Evolutionary conservation across 2,113 vertebrate species (phyloP).

Genomic region (Phylloscopus trochiloides): DNA sequence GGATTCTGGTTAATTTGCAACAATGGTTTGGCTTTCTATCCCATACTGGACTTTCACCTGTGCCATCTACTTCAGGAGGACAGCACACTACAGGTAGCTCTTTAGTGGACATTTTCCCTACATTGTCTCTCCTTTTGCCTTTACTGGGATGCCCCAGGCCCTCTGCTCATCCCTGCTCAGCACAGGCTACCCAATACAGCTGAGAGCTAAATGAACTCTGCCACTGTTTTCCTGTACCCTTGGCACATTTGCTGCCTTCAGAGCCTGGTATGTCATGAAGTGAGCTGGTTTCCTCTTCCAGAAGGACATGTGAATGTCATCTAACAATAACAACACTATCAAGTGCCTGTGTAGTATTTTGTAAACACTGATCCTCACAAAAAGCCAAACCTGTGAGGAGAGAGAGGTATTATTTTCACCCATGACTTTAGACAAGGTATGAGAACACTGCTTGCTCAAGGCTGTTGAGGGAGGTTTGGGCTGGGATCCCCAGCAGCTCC

Average conservation of each 20-base stretch:
- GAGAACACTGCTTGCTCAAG: not conserved
- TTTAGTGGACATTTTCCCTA: not conserved
- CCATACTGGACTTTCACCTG: not conserved
- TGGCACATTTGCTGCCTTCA: not conserved
- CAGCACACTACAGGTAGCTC: not conserved
- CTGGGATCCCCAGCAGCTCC: not conserved
- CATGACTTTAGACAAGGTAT: not conserved
- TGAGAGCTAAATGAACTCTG: not conserved
- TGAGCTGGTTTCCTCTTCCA: not conserved
- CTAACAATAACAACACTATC: slow-evolving; percentile 9
- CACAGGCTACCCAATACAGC: not conserved
- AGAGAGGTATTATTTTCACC: not conserved
- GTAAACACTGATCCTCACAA: not conserved
- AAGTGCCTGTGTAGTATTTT: not conserved
- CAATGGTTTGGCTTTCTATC: not conserved
- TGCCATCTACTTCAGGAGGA: not conserved
- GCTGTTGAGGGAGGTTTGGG: not conserved
- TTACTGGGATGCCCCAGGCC: not conserved
- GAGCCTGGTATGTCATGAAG: not conserved
- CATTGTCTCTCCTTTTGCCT: not conserved
- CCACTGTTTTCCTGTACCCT: not conserved
- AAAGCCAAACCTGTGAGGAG: not conserved
- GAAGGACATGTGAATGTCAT: not conserved
- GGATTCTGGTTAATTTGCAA: not conserved
- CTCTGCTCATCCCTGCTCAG: not conserved